Conservation (phyloP, 2,797 vertebrate genomes). For the Xenopus petersii region DNA sequence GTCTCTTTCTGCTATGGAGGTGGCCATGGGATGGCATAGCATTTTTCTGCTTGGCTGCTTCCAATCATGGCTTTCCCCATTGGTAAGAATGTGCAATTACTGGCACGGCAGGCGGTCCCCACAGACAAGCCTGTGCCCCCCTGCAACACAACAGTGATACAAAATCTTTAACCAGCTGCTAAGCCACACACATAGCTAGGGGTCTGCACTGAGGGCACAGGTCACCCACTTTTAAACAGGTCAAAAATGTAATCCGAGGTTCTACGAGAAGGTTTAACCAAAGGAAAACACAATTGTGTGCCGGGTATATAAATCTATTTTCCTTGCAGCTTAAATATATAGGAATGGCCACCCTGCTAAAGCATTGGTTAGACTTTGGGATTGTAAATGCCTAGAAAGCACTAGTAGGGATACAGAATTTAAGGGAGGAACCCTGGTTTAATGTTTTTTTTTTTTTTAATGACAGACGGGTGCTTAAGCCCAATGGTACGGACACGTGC, state of each 20-base stretch:
- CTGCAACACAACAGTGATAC: constrained; percentile 85
- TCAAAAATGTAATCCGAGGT: background rate
- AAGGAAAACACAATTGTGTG: no score
- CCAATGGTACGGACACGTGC: constrained; percentile 97
- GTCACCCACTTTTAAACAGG: constrained; percentile 65
- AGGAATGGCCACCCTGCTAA: no score
- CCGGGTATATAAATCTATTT: no score
- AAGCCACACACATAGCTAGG: constrained; percentile 81
- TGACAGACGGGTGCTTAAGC: constrained; percentile 78
- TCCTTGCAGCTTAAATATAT: no score
- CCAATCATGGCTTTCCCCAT: constrained; percentile 89
- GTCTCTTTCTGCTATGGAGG: constrained; percentile 81
- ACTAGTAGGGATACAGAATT: constrained; percentile 5
- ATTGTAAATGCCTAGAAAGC: constrained; percentile 25
- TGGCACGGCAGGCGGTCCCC: constrained; percentile 86
- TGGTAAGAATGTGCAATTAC: constrained; percentile 94
- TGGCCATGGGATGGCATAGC: constrained; percentile 97
- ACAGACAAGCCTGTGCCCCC: constrained; percentile 83
- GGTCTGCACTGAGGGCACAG: constrained; percentile 68
- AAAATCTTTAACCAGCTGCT: constrained; percentile 89
- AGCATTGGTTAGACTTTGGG: no score
- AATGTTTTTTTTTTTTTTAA: constrained; percentile 53
- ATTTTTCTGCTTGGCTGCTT: constrained; percentile 93
- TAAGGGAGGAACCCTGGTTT: no score
- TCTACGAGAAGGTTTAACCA: background rate